Evolutionary conservation across 2,113 vertebrate genomes (phyloP), one percentile per base, ranked within the genome.

Genomic region (Perca schrenkii): DNA sequence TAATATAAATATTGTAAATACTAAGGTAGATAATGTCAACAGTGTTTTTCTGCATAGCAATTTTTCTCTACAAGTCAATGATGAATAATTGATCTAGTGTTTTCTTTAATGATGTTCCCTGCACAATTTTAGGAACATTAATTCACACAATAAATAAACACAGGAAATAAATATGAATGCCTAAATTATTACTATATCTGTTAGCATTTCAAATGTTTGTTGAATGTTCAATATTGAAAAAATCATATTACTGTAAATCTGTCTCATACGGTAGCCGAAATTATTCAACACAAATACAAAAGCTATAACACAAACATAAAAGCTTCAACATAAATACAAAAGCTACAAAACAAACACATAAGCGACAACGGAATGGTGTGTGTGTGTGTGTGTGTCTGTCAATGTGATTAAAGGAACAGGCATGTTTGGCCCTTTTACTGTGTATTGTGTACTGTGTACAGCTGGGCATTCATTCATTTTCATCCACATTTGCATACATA

Each of bases 1-100:
- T 43, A 34, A 13, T 17, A n/a, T 58, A 19, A 12, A 50, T 49
- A 68, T 13, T 77, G 54, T 47, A 79, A 64, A 64, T 71, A 46
- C 22, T 19, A 21, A 40, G 60, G 61, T 60, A 50, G 5, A 43
- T 1, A 52, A 28, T 46, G 5, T 19, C 54, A 22, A 79, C 12
- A 28, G 16, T 63, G 11, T 54, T 65, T 64, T 15, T 65, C 50
- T 31, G 34, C 6, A 16, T 62, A 15, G 14, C 4, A 40, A 61
- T 28, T 21, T 53, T 60, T 69, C 15, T 43, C 10, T 6, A 12
- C 11, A 79, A 61, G 36, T 34, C n/a, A 54, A 21, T 63, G 4
- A 71, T 60, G 2, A 52, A 17, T 40, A 52, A 25, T 17, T 47
- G 53, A 16, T 34, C 5, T 34, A n/a, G 49, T 58, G 49, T 49